These are phyloP conservation scores for Callaeas wilsoni DNA, from an alignment of 2,113 vertebrate species.

Conservation along the genomic window DNA sequence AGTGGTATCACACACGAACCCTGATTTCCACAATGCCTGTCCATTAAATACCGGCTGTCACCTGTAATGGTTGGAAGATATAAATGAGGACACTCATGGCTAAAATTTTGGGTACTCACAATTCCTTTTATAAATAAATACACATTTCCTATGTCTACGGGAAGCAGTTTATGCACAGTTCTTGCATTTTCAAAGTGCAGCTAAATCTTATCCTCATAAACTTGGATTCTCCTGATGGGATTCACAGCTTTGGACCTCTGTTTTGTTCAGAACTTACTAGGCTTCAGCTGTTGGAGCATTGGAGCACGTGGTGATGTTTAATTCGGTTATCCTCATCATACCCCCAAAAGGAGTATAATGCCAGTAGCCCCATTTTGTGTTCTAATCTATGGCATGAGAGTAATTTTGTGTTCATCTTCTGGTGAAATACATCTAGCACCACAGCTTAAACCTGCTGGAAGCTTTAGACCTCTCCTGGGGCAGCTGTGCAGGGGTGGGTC, in stretches of 20 bases:
- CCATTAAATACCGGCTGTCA: not conserved
- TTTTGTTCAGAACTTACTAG: not conserved
- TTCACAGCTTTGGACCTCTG: not conserved
- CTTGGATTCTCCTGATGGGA: not conserved
- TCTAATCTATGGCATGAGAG: not conserved
- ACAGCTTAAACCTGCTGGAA: not conserved
- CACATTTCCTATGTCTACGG: rapidly evolving
- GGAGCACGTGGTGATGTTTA: not conserved
- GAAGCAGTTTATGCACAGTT: not conserved
- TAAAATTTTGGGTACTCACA: not conserved
- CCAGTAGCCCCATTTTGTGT: not conserved
- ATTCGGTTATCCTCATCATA: not conserved
- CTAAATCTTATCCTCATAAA: not conserved
- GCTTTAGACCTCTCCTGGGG: not conserved
- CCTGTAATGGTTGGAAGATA: not conserved
- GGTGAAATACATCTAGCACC: not conserved
- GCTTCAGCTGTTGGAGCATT: not conserved
- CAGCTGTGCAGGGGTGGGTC: not conserved
- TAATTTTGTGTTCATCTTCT: not conserved
- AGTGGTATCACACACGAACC: not conserved
- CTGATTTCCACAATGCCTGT: not conserved
- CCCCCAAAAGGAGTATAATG: not conserved
- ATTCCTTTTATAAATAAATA: not conserved
- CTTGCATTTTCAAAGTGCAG: not conserved
- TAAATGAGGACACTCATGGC: not conserved